Base-by-base conservation (phyloP, 2,888 invertebrate species). In the Rhabditoides inermis region DNA sequence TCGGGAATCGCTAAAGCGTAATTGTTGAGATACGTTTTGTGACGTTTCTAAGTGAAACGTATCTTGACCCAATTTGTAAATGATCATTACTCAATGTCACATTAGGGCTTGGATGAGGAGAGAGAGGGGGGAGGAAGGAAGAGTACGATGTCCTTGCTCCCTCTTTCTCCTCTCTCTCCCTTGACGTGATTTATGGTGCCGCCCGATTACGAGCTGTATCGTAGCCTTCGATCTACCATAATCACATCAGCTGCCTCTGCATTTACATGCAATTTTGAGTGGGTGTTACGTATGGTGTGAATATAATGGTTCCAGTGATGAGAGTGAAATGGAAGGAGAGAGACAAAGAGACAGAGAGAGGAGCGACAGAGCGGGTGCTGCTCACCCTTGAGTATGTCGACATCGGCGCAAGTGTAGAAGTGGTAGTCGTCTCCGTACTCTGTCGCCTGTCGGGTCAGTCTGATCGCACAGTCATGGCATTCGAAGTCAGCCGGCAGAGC, bases 401-500 rank as follows among this genome's bases (percentile, higher is more conserved):
- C 86, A 78, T 94, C 92, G 2, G 91, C 87, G 76, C 94, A 94
- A 0, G 90, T 90, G 89, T 90, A 91, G 81, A 94, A 92, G 59
- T 86, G 81, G 79, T 91, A 92, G 69, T 82, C 83, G 51, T 82
- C 80, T 0, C 85, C 84, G 90, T 90, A 92, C 80, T 95, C 92
- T 25, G 84, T 84, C 0, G 92, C 92, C 79, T 92, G 88, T 0
- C 92, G 82, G 49, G 90, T 82, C 63, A 95, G 81, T 55, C 92
- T 84, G 36, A 95, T 81, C 0, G 90, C 88, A 78, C 94, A 95
- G 78, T 90, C 87, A 53, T 82, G 82, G 77, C 94, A 95, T 37
- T 84, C 84, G 72, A 88, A 87, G 78, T 88, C 85, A 37, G 81
- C 79, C 0, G 92, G 91, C 42, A 94, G 80, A 46, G 84, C 85